Evolutionary conservation across 1,140 invertebrate genomes (phyloP).

Genomic region (Ooceraea biroi): DNA sequence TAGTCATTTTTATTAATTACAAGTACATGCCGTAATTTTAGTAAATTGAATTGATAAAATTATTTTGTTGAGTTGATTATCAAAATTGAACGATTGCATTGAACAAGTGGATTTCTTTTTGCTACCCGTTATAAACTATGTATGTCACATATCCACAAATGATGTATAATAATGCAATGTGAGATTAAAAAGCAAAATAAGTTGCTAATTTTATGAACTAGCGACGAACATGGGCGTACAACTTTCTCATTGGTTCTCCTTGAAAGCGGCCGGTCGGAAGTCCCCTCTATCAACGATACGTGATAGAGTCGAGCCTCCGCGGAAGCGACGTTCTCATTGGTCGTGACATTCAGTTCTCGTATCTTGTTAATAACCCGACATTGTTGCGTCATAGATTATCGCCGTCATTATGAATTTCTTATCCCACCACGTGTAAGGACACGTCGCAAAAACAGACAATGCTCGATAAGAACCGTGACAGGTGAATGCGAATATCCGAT

Average conservation of each 20-base stretch:
- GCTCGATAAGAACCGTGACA: background rate
- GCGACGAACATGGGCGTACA: background rate
- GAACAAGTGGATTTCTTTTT: background rate
- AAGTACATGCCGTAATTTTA: background rate
- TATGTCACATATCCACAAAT: background rate
- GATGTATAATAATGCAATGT: slow-evolving; percentile 38
- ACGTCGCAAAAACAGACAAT: background rate
- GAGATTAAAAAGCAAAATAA: background rate
- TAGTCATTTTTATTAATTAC: background rate
- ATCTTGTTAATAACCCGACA: slow-evolving; percentile 30
- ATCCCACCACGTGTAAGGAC: background rate
- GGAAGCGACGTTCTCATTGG: slow-evolving; percentile 59
- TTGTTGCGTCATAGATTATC: slow-evolving; percentile 30
- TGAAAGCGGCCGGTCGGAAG: background rate
- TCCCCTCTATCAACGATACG: background rate
- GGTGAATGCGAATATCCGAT: background rate
- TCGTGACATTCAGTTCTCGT: background rate
- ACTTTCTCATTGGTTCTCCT: slow-evolving; percentile 40
- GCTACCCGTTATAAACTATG: background rate
- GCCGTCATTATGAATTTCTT: slow-evolving; percentile 28
- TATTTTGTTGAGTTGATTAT: too few species aligned
- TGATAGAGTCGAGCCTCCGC: slow-evolving; percentile 64
- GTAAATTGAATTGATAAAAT: background rate
- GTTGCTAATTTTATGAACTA: slow-evolving; percentile 25
- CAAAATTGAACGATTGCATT: too few species aligned